These are phyloP conservation scores for Rhyacichthys aspro DNA, from an alignment of 2,797 vertebrate species.

Conservation along the genomic window DNA sequence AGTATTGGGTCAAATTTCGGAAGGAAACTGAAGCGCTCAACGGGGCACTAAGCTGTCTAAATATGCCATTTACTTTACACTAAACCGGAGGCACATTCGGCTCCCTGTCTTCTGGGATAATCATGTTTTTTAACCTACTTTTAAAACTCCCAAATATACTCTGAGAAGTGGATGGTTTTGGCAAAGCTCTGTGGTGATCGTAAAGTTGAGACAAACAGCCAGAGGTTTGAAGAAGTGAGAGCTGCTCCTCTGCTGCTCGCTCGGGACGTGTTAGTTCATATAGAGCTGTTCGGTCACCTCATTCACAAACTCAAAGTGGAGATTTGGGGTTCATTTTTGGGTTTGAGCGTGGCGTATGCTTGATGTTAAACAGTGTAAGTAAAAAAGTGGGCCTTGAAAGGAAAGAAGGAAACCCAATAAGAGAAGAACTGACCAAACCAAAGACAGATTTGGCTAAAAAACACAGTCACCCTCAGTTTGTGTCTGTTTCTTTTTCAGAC, in stretches of 20 bases:
- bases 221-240: conserved; percentile 7
- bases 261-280: conserved; percentile 1
- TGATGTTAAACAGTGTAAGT: too few species aligned
- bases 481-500: too few species aligned
- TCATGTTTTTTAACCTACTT: conserved; percentile 8
- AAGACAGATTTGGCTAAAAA: too few species aligned
- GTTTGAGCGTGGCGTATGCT: too few species aligned
- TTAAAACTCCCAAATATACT: background rate
- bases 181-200: background rate
- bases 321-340: background rate
- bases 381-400: too few species aligned
- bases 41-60: conserved; percentile 15
- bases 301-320: background rate
- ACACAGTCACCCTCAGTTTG: too few species aligned
- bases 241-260: conserved; percentile 8
- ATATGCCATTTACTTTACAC: conserved; percentile 10
- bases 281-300: conserved; percentile 12
- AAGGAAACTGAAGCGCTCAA: conserved; percentile 10
- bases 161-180: background rate
- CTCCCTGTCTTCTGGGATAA: too few species aligned
- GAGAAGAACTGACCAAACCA: too few species aligned
- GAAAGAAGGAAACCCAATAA: too few species aligned
- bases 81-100: conserved; percentile 9
- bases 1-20: too few species aligned
- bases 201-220: background rate